Evolutionary conservation across 2,797 vertebrate species (phyloP).

Genomic region (Choloepus didactylus): DNA sequence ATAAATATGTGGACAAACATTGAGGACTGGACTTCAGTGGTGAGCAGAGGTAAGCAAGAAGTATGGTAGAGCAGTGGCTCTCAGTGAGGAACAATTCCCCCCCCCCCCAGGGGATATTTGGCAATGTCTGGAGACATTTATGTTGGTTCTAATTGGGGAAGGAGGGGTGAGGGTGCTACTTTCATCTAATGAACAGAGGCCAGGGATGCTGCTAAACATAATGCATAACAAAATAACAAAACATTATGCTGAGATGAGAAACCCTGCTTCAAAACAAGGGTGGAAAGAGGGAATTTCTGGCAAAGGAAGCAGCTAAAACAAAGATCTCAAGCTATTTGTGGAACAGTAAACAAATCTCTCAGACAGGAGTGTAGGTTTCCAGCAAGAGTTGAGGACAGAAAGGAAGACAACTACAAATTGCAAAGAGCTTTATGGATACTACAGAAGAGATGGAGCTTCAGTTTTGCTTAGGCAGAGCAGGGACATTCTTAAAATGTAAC

Average conservation of each 20-base stretch:
- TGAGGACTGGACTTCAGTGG: neutral
- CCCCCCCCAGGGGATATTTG: neutral
- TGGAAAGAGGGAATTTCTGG: neutral
- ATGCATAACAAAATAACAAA: neutral
- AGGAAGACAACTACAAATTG: neutral
- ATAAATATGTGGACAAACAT: neutral
- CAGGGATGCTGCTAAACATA: neutral
- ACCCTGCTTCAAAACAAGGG: neutral
- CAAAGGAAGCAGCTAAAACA: neutral
- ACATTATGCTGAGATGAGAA: neutral
- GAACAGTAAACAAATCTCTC: neutral
- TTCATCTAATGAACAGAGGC: neutral
- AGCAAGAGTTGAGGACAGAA: neutral
- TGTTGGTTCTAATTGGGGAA: neutral
- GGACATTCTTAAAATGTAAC: neutral
- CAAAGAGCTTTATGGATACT: no score
- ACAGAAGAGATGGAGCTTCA: neutral
- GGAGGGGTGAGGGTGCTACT: neutral
- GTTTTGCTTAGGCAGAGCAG: neutral
- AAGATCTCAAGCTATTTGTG: neutral
- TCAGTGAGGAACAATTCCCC: neutral
- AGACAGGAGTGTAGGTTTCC: neutral
- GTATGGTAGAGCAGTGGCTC: neutral
- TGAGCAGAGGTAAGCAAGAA: neutral
- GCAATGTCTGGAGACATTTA: neutral